Conservation (phyloP, 1,140 invertebrate genomes). For the Cephus cinctus region DNA sequence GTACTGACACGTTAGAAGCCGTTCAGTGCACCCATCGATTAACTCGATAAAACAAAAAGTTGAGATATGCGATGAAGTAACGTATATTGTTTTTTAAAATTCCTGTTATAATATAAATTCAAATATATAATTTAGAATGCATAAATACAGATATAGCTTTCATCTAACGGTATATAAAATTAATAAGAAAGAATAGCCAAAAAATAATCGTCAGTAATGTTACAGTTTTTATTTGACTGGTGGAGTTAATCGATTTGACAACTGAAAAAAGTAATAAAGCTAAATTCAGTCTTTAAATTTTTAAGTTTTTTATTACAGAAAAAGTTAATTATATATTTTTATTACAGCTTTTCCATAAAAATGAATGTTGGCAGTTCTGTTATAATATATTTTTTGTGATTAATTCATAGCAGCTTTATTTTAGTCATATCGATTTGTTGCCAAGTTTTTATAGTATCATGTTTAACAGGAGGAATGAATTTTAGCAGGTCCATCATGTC, state of each 20-base stretch:
- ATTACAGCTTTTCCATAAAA: conserved; percentile 12
- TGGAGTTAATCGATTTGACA: conserved; percentile 12
- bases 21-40: too few species aligned
- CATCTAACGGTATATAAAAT: conserved; percentile 16
- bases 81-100: conserved; percentile 19
- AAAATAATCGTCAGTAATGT: conserved; percentile 11
- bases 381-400: conserved; percentile 12
- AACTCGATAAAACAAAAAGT: too few species aligned
- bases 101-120: conserved; percentile 15
- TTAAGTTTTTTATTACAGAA: conserved; percentile 20
- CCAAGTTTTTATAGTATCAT: conserved; percentile 23
- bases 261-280: conserved; percentile 13
- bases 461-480: conserved; percentile 21
- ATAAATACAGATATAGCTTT: conserved; percentile 14
- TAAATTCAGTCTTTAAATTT: conserved; percentile 11
- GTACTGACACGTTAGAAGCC: too few species aligned
- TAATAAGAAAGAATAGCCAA: conserved; percentile 9
- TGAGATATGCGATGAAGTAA: conserved; percentile 14
- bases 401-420: conserved; percentile 14
- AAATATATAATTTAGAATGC: conserved; percentile 15
- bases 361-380: conserved; percentile 13
- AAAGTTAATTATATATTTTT: conserved; percentile 16
- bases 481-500: conserved; percentile 24
- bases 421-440: conserved; percentile 20
- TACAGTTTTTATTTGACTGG: conserved; percentile 8